These are phyloP conservation scores for Brachyhypopomus gauderio DNA, from an alignment of 2,113 vertebrate species.

Conservation along the genomic window DNA sequence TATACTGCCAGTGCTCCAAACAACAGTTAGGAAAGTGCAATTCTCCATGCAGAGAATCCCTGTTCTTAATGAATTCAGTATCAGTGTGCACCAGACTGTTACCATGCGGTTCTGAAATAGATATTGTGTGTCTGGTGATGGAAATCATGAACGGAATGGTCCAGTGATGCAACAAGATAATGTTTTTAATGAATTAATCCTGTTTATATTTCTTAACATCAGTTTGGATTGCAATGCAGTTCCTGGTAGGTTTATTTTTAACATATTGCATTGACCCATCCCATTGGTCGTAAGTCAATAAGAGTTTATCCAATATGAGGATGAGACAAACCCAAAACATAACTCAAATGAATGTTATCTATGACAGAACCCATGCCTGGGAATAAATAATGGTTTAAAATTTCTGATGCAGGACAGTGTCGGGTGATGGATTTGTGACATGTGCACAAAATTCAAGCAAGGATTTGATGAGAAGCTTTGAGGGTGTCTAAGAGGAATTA, in stretches of 20 bases:
- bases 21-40: constrained; percentile 4
- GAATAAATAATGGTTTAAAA: not conserved
- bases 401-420: not conserved
- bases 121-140: constrained; percentile 2
- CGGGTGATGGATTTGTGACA: too few relatives aligned
- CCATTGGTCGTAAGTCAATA: not conserved
- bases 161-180: not conserved
- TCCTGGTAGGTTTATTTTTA: not conserved
- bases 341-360: not conserved
- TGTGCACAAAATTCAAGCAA: too few relatives aligned
- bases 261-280: not conserved
- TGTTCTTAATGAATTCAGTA: not conserved
- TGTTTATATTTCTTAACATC: not conserved
- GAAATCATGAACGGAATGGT: not conserved
- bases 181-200: not conserved
- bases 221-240: not conserved
- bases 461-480: too few relatives aligned
- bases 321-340: not conserved
- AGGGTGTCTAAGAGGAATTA: too few relatives aligned
- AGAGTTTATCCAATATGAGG: not conserved
- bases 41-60: not conserved
- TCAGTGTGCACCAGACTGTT: constrained; percentile 11
- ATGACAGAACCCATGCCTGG: not conserved
- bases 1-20: not conserved
- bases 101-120: not conserved